Evolutionary conservation across 2,888 invertebrate species (phyloP), one percentile per base, ranked within the genome.

Genomic region (Perithous albicinctus): DNA sequence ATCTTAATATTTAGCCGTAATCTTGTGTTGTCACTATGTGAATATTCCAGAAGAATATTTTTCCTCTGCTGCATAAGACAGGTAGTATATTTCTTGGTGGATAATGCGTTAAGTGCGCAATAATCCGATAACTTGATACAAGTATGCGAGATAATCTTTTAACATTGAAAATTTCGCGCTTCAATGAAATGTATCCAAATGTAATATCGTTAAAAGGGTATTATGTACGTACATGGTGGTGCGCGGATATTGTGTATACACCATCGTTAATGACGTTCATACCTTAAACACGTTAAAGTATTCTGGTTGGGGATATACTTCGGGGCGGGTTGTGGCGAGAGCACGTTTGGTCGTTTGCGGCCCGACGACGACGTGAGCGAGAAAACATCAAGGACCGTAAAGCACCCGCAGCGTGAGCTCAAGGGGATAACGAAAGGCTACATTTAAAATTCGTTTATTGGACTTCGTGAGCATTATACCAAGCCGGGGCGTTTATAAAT

Each of bases 391-490:
- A 72, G 56, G 69, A 59, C 43, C 70, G 70, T 72, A 72, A 72
- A 72, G 15, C 56, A 72, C 41, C 70, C 56, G 41, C 32, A 29
- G 56, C 43, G 41, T 59, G 56, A 41, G 59, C 29, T 3, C 29
- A n/a, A 8, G 32, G 20, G 32, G 59, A 72, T 72, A 72, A 29
- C 43, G 59, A 72, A 46, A 72, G 59, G 59, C 32, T 59, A 56
- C 70, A 59, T 43, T 72, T 72, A 72, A 72, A 72, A 72, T 59
- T 59, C 70, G 59, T 59, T 72, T 72, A 72, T 72, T 46, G 59
- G 59, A 18, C 8, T n/a, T 23, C 46, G 43, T 46, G 59, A 41
- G 56, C 59, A 29, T 15, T 41, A n/a, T 26, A 10, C n/a, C 29
- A 15, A 51, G 41, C 43, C 43, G 6, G 15, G n/a, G 29, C 26